phyloP scores from a whole-genome alignment of 2,888 invertebrate genomes.

The Prosapia bicincta region DNA sequence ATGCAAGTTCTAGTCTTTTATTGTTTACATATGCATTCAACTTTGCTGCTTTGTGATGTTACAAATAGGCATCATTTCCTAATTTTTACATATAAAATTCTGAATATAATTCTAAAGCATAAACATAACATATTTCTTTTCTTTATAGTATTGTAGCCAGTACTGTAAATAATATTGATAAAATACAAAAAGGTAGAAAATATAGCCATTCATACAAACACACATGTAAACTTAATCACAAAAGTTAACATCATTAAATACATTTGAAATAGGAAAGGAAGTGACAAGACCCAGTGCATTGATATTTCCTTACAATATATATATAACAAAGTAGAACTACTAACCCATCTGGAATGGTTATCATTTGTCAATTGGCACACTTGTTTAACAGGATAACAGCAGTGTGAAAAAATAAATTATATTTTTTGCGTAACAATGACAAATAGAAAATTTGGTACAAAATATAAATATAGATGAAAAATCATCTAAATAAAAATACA shows the following conservation, averaged over 20 bases:
- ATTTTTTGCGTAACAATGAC: not conserved
- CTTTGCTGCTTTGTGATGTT: not conserved
- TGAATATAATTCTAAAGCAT: too few relatives aligned
- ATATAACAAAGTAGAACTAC: not conserved
- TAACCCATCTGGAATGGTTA: not conserved
- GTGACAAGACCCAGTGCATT: not conserved
- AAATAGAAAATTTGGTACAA: not conserved
- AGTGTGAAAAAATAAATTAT: not conserved
- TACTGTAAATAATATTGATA: not conserved
- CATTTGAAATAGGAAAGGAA: too few relatives aligned
- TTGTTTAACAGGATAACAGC: not conserved
- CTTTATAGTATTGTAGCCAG: too few relatives aligned
- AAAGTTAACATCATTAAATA: too few relatives aligned
- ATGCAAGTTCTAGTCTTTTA: not conserved
- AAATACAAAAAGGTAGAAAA: not conserved
- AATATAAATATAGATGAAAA: not conserved
- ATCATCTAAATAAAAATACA: not conserved
- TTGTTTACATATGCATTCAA: not conserved
- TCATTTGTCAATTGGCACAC: not conserved
- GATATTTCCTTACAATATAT: not conserved
- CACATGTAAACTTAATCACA: not conserved
- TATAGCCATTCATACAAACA: too few relatives aligned
- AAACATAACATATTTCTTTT: too few relatives aligned
- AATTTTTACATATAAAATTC: not conserved
- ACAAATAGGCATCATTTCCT: not conserved